Conservation (phyloP, 1,140 invertebrate species). For the Diploscapter pachys region DNA sequence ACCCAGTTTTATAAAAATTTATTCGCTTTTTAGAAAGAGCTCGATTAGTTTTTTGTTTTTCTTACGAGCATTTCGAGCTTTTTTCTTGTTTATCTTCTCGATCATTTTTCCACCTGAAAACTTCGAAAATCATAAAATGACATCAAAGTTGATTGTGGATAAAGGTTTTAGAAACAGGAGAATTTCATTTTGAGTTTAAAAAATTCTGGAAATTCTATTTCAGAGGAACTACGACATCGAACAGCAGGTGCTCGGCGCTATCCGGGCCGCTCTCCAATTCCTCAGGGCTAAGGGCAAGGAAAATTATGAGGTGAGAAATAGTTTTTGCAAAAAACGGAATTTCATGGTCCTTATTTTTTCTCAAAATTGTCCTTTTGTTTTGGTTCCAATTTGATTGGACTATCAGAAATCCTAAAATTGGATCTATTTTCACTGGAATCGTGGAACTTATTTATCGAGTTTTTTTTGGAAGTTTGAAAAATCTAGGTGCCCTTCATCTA, state of each 20-base stretch:
- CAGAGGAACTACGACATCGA: neutral
- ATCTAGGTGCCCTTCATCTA: conserved; percentile 85
- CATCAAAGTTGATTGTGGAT: no score
- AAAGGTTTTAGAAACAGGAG: no score
- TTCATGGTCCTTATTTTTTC: neutral
- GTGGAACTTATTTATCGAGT: neutral
- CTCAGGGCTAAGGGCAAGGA: conserved; percentile 74
- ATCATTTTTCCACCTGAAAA: neutral
- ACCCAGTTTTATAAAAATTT: no score
- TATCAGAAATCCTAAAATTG: conserved; percentile 3
- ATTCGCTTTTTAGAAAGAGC: no score
- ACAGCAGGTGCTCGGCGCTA: conserved; percentile 68
- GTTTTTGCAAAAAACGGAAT: neutral
- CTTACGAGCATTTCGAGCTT: no score
- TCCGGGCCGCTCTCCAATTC: conserved; percentile 87
- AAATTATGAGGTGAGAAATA: conserved; percentile 4
- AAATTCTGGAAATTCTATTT: no score
- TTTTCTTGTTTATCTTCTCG: no score
- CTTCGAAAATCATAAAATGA: neutral
- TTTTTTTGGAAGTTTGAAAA: conserved; percentile 9
- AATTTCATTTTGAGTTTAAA: no score
- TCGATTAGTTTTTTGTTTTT: no score
- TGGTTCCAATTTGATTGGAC: neutral
- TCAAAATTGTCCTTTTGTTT: neutral
- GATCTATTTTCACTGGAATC: neutral